Evolutionary conservation across 2,797 vertebrate species (phyloP).

Genomic region (Galagoides demidoff): DNA sequence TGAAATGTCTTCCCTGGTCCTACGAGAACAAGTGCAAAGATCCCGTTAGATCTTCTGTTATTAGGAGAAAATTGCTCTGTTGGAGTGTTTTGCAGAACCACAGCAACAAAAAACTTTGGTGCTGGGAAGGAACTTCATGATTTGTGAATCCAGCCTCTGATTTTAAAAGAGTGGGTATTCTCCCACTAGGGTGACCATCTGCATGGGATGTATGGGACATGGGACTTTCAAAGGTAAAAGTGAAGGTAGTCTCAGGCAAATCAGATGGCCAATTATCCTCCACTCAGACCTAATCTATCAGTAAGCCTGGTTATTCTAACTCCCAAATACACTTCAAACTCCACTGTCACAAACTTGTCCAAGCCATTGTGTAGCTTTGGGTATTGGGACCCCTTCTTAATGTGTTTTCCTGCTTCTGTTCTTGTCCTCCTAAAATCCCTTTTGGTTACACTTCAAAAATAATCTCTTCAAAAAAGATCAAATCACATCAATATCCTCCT

Average conservation of each 20-base stretch:
- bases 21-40: not conserved
- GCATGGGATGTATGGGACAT: not conserved
- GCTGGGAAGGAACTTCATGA: not conserved
- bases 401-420: not conserved
- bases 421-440: not conserved
- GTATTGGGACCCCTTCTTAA: not conserved
- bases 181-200: not conserved
- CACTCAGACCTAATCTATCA: not conserved
- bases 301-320: not conserved
- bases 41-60: not conserved
- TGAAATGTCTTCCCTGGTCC: not conserved
- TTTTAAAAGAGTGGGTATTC: conserved; percentile 10
- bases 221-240: not conserved
- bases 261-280: too few relatives aligned
- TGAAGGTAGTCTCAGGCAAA: not conserved
- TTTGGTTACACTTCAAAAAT: not conserved
- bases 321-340: not conserved
- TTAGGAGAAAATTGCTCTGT: not conserved
- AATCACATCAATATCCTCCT: conserved; percentile 22
- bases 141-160: not conserved
- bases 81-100: not conserved
- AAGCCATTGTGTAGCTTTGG: not conserved
- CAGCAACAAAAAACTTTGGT: not conserved
- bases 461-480: conserved; percentile 28
- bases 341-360: not conserved